Conservation (phyloP, 2,113 vertebrate genomes). For the Orthochromis malagaraziensis region DNA sequence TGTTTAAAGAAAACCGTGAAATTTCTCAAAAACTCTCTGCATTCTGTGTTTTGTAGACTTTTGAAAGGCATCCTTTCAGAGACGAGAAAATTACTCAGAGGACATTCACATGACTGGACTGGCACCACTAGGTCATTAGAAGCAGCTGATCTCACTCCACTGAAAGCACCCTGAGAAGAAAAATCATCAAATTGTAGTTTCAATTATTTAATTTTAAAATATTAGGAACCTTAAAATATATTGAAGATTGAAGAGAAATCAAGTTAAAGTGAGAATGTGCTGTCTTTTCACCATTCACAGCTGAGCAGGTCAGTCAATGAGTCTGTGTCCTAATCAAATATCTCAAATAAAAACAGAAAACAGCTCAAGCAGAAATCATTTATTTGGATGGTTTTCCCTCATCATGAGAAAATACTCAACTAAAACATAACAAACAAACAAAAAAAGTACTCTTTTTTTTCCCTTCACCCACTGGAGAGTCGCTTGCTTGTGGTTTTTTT, state of each 20-base stretch:
- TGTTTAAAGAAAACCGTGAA: neutral
- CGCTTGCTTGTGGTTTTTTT: neutral
- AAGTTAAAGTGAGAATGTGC: neutral
- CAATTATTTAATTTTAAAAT: neutral
- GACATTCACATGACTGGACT: slow-evolving; percentile 9
- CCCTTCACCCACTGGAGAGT: neutral
- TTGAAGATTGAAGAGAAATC: neutral
- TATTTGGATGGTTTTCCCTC: neutral
- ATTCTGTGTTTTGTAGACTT: neutral
- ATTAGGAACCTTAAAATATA: neutral
- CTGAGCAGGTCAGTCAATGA: neutral
- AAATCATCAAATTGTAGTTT: neutral
- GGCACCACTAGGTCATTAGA: neutral
- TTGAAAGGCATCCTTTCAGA: neutral
- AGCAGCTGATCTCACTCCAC: neutral
- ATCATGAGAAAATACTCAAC: neutral
- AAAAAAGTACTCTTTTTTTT: neutral
- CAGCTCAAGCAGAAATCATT: neutral
- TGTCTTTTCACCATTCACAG: neutral
- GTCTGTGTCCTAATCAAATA: neutral
- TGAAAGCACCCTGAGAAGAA: neutral
- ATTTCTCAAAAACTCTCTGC: neutral
- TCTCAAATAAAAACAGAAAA: neutral
- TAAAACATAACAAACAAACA: neutral
- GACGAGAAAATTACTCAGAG: neutral